A percentile compares a stretch with the other conserved stretches of the same genome.
These are phyloP conservation scores for Drosophila ogumai DNA, from an alignment of 1,140 invertebrate species.

Conservation along the genomic window DNA sequence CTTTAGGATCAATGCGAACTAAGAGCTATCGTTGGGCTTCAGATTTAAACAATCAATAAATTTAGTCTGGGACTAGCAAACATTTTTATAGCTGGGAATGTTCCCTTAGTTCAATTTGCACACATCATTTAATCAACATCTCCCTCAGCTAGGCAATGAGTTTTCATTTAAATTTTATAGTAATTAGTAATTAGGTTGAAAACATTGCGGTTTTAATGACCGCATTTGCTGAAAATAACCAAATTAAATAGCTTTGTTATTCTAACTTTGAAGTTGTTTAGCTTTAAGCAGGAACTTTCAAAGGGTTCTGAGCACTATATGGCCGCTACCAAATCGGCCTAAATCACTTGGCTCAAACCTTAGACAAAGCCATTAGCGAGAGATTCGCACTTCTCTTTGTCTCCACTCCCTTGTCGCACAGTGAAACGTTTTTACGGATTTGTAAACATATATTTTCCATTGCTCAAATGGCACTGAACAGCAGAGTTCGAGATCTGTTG, in stretches of 20 bases:
- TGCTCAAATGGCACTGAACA: slow-evolving; percentile 61
- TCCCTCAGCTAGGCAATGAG: not conserved
- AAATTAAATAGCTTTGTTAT: not conserved
- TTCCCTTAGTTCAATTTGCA: not conserved
- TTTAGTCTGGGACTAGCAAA: not conserved
- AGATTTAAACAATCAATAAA: slow-evolving; percentile 11
- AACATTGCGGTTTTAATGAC: not conserved
- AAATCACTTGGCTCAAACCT: slow-evolving; percentile 9
- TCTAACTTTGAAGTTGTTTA: not conserved
- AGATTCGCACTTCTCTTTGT: slow-evolving; percentile 26
- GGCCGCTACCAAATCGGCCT: no score
- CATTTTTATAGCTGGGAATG: slow-evolving; percentile 4
- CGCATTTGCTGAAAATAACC: not conserved
- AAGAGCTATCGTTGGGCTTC: not conserved
- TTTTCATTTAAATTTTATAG: not conserved
- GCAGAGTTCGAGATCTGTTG: slow-evolving; percentile 51
- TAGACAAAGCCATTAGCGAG: slow-evolving; percentile 34
- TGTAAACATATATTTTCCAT: slow-evolving; percentile 42
- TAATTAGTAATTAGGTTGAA: not conserved
- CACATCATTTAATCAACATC: not conserved
- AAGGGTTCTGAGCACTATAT: not conserved
- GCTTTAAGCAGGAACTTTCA: not conserved
- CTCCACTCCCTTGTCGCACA: slow-evolving; percentile 11
- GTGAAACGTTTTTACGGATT: slow-evolving; percentile 16
- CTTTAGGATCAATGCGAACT: not conserved